Evolutionary conservation across 1,140 invertebrate species (phyloP).

Genomic region (Drosophila kikkawai): DNA sequence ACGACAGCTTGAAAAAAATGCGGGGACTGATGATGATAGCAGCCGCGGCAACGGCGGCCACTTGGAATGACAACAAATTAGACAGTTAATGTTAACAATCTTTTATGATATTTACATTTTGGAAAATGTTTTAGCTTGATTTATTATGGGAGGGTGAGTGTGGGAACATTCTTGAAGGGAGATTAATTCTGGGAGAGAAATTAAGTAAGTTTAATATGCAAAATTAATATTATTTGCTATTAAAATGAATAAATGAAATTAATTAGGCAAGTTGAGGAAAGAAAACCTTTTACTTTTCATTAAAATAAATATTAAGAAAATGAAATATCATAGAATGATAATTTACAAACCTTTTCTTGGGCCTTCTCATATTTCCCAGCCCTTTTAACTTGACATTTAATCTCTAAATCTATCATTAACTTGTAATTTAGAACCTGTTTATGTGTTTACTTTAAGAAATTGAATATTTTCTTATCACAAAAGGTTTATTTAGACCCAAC

Average conservation of each 20-base stretch:
- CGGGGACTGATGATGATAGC: conserved; percentile 45
- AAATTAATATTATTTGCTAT: not conserved
- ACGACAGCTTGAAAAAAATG: conserved; percentile 40
- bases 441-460: conserved; percentile 1
- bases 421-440: not conserved
- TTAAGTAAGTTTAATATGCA: too few species aligned
- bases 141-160: conserved; percentile 35
- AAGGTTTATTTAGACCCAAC: not conserved
- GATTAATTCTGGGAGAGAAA: conserved; percentile 16
- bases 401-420: not conserved
- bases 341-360: not conserved
- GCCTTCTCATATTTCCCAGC: not conserved
- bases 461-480: not conserved
- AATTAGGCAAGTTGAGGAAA: too few species aligned
- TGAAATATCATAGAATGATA: rapidly evolving
- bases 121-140: conserved; percentile 68
- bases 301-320: not conserved
- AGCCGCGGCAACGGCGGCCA: conserved; percentile 36
- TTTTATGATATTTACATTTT: conserved; percentile 82
- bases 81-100: conserved; percentile 82
- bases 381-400: not conserved
- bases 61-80: conserved; percentile 79
- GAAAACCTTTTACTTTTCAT: not conserved
- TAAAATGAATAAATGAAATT: not conserved
- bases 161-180: conserved; percentile 15